These are phyloP conservation scores for Diadumene lineata DNA, from an alignment of 92 coral and sea anemone species.

Conservation along the genomic window DNA sequence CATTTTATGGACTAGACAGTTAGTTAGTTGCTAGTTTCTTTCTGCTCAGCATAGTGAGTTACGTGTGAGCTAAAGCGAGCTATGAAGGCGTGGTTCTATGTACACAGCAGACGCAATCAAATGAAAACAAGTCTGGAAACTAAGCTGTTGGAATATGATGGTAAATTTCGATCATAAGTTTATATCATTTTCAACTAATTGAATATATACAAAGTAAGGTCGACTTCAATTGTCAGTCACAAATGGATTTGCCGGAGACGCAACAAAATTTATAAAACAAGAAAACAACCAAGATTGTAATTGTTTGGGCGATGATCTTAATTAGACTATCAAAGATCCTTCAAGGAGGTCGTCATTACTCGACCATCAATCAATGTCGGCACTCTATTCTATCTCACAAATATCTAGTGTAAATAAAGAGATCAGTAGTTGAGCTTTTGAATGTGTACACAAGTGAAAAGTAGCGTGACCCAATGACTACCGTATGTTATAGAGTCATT, in stretches of 20 bases:
- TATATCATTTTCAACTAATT: too few relatives aligned
- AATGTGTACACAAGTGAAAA: conserved; percentile 64
- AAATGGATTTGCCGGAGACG: too few relatives aligned
- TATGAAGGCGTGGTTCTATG: background rate
- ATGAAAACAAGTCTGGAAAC: conserved; percentile 22
- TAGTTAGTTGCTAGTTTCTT: background rate
- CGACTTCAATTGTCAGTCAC: too few relatives aligned
- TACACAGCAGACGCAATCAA: conserved; percentile 1
- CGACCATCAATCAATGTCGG: conserved; percentile 77
- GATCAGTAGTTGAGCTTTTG: conserved; percentile 44
- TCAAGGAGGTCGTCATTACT: conserved; percentile 91
- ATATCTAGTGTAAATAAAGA: conserved; percentile 68
- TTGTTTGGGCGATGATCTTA: conserved; percentile 43
- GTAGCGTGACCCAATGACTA: conserved; percentile 30
- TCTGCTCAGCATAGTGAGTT: background rate
- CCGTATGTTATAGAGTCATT: conserved; percentile 18
- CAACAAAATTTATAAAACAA: conserved; percentile 25
- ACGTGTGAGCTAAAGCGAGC: too few relatives aligned
- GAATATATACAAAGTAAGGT: too few relatives aligned
- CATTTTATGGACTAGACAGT: too few relatives aligned
- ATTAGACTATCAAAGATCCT: conserved; percentile 57
- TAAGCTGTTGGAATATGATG: too few relatives aligned
- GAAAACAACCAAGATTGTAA: conserved; percentile 8
- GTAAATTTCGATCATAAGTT: too few relatives aligned
- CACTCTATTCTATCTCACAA: conserved; percentile 55